A percentile compares a stretch with the other conserved stretches of the same genome.
phyloP scores from a whole-genome alignment of 2,113 vertebrate species.

The Ciconia maguari region DNA sequence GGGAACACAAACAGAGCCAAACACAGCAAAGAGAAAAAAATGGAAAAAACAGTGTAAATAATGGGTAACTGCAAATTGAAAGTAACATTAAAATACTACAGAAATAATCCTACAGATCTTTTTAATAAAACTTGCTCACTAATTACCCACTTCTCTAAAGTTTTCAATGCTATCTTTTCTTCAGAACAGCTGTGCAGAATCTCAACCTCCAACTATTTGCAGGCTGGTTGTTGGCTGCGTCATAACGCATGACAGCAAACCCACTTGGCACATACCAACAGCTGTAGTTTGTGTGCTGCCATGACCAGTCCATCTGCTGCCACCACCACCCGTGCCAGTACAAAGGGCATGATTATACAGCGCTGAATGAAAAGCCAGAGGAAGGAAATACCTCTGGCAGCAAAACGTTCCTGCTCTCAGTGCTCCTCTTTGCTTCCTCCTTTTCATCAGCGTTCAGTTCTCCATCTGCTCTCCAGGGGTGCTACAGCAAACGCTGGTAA shows the following conservation, averaged over 20 bases:
- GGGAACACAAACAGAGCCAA: neutral
- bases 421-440: neutral
- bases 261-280: neutral
- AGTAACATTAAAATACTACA: neutral
- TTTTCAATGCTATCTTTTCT: neutral
- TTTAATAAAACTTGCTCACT: neutral
- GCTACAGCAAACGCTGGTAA: neutral
- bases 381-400: slow-evolving; percentile 1
- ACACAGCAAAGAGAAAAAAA: neutral
- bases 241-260: neutral
- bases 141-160: neutral
- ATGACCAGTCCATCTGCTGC: slow-evolving; percentile 13
- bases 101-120: neutral
- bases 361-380: neutral
- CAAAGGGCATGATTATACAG: neutral
- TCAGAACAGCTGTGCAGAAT: neutral
- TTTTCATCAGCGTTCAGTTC: neutral
- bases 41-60: neutral
- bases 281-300: neutral
- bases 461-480: neutral
- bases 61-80: neutral
- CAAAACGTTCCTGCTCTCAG: neutral
- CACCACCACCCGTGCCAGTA: neutral
- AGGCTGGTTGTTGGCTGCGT: neutral
- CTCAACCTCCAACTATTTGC: neutral